Evolutionary conservation across 2,797 vertebrate species (phyloP).

Genomic region (Diglossa cyanea): DNA sequence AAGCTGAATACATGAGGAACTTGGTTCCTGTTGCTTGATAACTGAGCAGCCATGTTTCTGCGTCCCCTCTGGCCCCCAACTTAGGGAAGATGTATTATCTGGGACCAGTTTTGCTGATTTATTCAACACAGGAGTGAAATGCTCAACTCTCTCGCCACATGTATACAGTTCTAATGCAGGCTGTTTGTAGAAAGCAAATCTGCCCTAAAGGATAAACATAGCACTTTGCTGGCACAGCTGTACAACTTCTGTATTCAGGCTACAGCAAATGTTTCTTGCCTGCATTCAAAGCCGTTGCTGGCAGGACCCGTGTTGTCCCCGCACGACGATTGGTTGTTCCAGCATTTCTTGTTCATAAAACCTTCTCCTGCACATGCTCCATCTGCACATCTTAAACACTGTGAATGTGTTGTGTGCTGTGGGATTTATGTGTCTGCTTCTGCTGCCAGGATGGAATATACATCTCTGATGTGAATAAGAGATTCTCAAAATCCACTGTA

Average conservation of each 20-base stretch:
- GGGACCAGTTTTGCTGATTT: neutral
- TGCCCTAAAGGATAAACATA: conserved; percentile 61
- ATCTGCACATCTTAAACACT: conserved; percentile 33
- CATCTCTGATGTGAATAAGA: neutral
- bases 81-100: neutral
- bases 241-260: conserved; percentile 54
- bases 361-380: conserved; percentile 31
- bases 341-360: conserved; percentile 19
- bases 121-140: neutral
- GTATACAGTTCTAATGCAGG: conserved; percentile 10
- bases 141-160: neutral
- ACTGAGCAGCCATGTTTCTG: neutral
- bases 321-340: neutral
- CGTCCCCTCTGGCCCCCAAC: neutral
- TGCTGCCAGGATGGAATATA: neutral
- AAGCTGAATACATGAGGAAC: neutral
- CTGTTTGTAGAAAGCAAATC: conserved; percentile 60
- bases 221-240: conserved; percentile 54
- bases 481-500: neutral
- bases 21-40: neutral
- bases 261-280: conserved; percentile 51
- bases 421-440: conserved; percentile 35
- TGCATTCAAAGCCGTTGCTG: conserved; percentile 33
- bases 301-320: neutral
- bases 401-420: conserved; percentile 17